phyloP scores from a whole-genome alignment of 2,797 vertebrate genomes.

The Myotis myotis region DNA sequence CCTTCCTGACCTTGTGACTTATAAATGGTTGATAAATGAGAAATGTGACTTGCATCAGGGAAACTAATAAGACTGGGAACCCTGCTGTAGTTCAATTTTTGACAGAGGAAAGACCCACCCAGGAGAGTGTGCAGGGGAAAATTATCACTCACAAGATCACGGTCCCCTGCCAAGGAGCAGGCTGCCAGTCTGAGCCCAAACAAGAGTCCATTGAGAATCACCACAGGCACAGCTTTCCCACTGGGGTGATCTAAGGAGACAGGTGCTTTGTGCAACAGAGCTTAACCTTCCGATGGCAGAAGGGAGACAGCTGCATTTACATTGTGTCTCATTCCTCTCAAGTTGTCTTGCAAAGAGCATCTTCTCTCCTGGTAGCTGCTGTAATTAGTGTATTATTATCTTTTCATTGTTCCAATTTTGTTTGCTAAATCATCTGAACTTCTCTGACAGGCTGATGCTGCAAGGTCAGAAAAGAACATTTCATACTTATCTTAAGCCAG shows the following conservation, averaged over 20 bases:
- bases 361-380: constrained; percentile 11
- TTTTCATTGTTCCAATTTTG: constrained; percentile 56
- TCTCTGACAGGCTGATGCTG: background rate
- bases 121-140: constrained; percentile 21
- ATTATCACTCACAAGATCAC: background rate
- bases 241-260: accelerated
- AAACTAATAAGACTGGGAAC: constrained; percentile 50
- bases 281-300: background rate
- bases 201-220: constrained; percentile 50
- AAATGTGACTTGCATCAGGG: constrained; percentile 48
- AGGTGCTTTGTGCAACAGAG: background rate
- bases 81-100: constrained; percentile 61
- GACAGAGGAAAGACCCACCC: constrained; percentile 39
- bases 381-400: constrained; percentile 60
- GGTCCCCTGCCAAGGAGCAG: constrained; percentile 10
- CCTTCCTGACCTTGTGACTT: background rate
- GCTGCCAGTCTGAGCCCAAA: constrained; percentile 54
- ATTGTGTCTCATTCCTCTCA: background rate
- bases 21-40: constrained; percentile 54
- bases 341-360: background rate
- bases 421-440: constrained; percentile 62
- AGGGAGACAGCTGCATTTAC: background rate
- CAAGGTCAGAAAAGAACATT: constrained; percentile 52
- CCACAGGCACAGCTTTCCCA: background rate
- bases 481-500: background rate